Base-by-base conservation (phyloP, 1,140 invertebrate genomes). In the Mercenaria mercenaria region DNA sequence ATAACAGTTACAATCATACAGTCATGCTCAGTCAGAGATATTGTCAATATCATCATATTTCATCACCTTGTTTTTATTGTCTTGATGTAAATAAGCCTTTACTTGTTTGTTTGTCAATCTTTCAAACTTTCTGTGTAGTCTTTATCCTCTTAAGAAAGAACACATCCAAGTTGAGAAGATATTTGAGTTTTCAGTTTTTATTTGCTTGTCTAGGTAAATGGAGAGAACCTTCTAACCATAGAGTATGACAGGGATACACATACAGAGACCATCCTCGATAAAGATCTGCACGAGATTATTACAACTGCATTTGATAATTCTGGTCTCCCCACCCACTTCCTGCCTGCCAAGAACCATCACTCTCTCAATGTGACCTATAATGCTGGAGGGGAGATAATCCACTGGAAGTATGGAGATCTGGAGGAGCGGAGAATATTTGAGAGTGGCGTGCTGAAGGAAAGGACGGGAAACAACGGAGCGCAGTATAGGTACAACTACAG, bases 171-270 rank as follows among this genome's bases (percentile, higher is more conserved):
- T n/a, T n/a, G n/a, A n/a, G n/a, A n/a, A n/a, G 43, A 47, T 8
- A 6, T 47, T 47, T 8, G 43, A 47, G 43, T 15, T 47, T 47
- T 47, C 15, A 47, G 43, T 8, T 64, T 64, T 29, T 26, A 10
- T 76, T 50, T n/a, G 23, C 37, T 76, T 29, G 37, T 43, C 15
- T 92, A 96, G 95, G 93, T 96, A 34, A 96, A 96, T 90, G 98
- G 99, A 0, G 98, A 99, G 94, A 98, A 99, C 95, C 96, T 99
- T 0, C 96, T 99, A 37, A 98, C 98, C 0, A 97, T 99, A 52
- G 98, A 99, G 95, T 99, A 98, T 94, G 98, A 99, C 94, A 98
- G 99, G 93, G 98, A 97, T 67, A 97, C 97, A 41, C 98, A 98
- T 77, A 97, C 97, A 47, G 98, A 99, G 96, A 98, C 98, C 0